A percentile compares a stretch with the other conserved stretches of the same genome.
Conservation (phyloP, 2,888 invertebrate species). For the Nymphalis polychloros region DNA sequence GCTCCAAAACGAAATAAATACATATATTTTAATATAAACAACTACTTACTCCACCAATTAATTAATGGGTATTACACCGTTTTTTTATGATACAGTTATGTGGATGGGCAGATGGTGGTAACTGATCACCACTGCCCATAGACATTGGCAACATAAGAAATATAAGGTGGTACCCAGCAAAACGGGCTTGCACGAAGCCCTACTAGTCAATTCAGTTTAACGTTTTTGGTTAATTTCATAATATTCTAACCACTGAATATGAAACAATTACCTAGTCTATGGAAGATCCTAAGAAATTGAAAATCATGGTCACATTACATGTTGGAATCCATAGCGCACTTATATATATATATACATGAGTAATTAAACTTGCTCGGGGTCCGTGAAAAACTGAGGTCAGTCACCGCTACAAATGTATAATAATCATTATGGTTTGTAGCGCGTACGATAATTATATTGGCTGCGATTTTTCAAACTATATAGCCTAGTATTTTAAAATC, state of each 20-base stretch:
- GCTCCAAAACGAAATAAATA: too few species aligned
- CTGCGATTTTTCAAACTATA: not conserved
- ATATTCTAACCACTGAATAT: not conserved
- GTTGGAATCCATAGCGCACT: conserved; percentile 59
- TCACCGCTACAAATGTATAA: conserved; percentile 45
- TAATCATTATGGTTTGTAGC: conserved; percentile 23
- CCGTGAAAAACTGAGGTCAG: conserved; percentile 62
- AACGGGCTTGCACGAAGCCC: too few species aligned
- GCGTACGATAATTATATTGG: conserved; percentile 3
- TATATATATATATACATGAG: conserved; percentile 52
- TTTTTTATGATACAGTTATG: too few species aligned
- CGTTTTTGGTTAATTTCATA: not conserved
- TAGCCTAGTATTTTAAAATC: not conserved
- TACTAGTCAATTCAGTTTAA: too few species aligned
- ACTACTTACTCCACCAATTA: too few species aligned
- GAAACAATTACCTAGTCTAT: not conserved
- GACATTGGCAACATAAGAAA: too few species aligned
- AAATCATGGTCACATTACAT: conserved; percentile 31
- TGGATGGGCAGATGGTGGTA: too few species aligned
- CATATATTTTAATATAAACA: too few species aligned
- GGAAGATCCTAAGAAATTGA: not conserved
- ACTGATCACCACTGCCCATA: too few species aligned
- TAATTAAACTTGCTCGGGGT: conserved; percentile 63
- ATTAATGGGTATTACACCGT: too few species aligned
- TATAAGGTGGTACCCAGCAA: too few species aligned